Evolutionary conservation across 2,888 invertebrate genomes (phyloP).

Genomic region (Patella caerulea): DNA sequence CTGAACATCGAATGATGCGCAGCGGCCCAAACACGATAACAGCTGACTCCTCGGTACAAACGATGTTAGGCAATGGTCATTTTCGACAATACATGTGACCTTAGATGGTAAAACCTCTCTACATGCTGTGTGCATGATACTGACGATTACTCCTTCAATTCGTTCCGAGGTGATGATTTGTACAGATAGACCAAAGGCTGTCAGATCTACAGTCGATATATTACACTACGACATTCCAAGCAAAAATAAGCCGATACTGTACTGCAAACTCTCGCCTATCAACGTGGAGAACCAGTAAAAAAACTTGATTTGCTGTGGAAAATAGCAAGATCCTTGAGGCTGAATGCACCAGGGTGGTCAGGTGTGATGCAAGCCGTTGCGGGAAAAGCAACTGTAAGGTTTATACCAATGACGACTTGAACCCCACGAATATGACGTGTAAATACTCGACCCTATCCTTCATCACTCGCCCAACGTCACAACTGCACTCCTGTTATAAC

Average conservation of each 20-base stretch:
- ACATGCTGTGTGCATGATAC: not conserved
- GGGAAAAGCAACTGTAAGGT: slow-evolving; percentile 32
- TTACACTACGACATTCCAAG: not conserved
- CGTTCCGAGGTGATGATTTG: not conserved
- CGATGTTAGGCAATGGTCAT: no score
- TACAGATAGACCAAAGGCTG: not conserved
- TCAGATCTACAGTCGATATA: not conserved
- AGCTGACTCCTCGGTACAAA: no score
- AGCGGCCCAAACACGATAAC: no score
- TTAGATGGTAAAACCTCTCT: not conserved
- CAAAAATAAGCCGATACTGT: not conserved
- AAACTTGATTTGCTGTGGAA: not conserved
- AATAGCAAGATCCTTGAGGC: slow-evolving; percentile 19
- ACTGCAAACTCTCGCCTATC: not conserved
- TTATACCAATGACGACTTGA: not conserved
- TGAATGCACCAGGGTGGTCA: slow-evolving; percentile 38
- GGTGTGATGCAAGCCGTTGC: slow-evolving; percentile 43
- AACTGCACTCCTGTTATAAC: not conserved
- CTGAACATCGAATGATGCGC: no score
- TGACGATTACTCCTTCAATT: not conserved
- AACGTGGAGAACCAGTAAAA: not conserved
- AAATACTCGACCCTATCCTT: not conserved
- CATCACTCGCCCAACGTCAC: not conserved
- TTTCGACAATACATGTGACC: no score
- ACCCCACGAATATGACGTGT: not conserved